Conservation (phyloP, 2,113 vertebrate genomes). For the Ophiodon elongatus region DNA sequence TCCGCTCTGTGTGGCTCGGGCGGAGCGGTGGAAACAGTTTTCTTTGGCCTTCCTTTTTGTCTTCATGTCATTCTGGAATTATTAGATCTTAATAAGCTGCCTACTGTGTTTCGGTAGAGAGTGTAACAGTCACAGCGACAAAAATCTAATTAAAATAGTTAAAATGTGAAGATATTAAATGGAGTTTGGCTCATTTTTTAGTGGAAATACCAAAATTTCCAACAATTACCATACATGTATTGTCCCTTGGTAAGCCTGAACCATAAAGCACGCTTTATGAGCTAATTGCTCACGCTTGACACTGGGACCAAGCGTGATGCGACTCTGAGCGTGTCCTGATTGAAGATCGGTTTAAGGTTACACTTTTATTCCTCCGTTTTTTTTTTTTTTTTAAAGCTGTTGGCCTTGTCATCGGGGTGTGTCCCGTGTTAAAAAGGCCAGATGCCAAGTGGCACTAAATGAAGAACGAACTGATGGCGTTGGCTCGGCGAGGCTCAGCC, state of each 20-base stretch:
- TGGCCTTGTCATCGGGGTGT: background rate
- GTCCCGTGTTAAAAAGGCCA: slow-evolving; percentile 2
- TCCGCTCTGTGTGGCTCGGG: background rate
- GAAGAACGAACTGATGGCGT: slow-evolving; percentile 41
- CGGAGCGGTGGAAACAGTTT: background rate
- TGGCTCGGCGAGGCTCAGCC: slow-evolving; percentile 17
- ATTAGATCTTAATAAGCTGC: background rate
- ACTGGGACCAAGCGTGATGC: background rate
- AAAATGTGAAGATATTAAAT: background rate
- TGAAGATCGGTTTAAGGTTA: background rate
- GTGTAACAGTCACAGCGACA: background rate
- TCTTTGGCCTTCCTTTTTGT: background rate
- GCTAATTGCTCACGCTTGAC: no score
- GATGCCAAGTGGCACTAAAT: slow-evolving; percentile 47
- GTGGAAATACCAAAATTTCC: no score
- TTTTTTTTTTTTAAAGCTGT: no score
- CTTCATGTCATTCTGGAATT: background rate
- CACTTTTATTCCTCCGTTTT: slow-evolving; percentile 14
- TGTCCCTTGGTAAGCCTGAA: background rate
- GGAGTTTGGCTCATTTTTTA: background rate
- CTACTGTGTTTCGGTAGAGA: background rate
- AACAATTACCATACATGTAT: no score
- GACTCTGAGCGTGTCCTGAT: background rate
- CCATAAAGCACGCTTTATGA: background rate
- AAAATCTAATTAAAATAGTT: background rate